Conservation (phyloP, 2,888 invertebrate species). For the Idaea biselata region DNA sequence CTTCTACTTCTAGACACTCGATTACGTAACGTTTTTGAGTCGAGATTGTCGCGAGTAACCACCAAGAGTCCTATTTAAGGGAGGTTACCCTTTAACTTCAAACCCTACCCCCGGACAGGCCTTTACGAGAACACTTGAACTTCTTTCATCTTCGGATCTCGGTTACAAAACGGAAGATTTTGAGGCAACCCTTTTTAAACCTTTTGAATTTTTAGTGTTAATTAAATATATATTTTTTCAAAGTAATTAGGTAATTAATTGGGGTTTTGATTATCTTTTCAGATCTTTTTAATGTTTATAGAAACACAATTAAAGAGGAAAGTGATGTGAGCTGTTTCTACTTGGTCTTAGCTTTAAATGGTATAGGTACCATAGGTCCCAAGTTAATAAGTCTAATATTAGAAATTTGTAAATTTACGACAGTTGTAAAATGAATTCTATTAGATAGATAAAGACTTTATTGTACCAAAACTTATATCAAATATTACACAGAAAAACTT, state of each 20-base stretch:
- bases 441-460: no score
- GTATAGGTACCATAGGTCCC: no score
- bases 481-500: no score
- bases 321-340: no score
- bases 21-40: neutral
- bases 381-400: no score
- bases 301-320: no score
- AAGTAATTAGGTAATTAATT: constrained; percentile 14
- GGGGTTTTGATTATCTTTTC: neutral
- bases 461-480: no score
- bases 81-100: constrained; percentile 40
- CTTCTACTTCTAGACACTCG: neutral
- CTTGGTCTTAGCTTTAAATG: no score
- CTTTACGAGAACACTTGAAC: constrained; percentile 55
- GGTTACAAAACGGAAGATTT: constrained; percentile 37
- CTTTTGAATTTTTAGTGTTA: constrained; percentile 10
- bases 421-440: no score
- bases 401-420: no score
- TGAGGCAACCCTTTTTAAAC: neutral
- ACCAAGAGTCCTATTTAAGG: neutral
- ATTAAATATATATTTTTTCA: constrained; percentile 4
- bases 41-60: neutral
- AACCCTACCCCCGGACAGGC: constrained; percentile 35
- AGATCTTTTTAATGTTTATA: neutral
- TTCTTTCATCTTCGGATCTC: constrained; percentile 64